These are phyloP conservation scores for Botia almorhae DNA, from an alignment of 2,797 vertebrate species.

Conservation along the genomic window DNA sequence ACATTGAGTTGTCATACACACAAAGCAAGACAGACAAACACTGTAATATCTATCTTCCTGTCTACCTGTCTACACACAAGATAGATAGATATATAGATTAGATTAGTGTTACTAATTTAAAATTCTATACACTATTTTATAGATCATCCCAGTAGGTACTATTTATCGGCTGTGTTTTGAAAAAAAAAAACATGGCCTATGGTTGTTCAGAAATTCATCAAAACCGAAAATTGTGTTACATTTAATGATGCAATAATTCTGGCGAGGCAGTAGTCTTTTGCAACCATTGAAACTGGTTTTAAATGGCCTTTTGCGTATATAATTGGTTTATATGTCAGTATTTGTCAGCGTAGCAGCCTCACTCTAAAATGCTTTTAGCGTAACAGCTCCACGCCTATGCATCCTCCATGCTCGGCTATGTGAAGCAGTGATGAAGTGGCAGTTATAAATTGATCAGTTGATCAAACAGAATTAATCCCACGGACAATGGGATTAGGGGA, in stretches of 20 bases:
- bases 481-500: constrained; percentile 48
- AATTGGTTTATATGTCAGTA: not conserved
- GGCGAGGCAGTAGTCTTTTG: not conserved
- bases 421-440: constrained; percentile 10
- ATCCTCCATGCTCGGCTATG: constrained; percentile 19
- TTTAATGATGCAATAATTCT: not conserved
- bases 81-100: too few relatives aligned
- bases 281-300: not conserved
- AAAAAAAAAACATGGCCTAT: too few relatives aligned
- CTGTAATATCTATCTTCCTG: too few relatives aligned
- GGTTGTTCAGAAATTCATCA: too few relatives aligned
- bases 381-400: not conserved
- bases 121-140: too few relatives aligned
- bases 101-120: too few relatives aligned
- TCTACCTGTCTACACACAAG: too few relatives aligned
- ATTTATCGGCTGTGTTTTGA: too few relatives aligned
- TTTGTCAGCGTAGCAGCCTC: not conserved
- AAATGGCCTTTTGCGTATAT: not conserved
- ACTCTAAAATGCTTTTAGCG: not conserved
- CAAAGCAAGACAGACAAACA: not conserved
- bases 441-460: constrained; percentile 42
- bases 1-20: not conserved
- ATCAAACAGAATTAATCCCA: constrained; percentile 42
- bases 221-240: too few relatives aligned
- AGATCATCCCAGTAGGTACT: too few relatives aligned